Evolutionary conservation across 2,797 vertebrate genomes (phyloP), one percentile per base, ranked within the genome.

Genomic region (Sebastes vulpes): DNA sequence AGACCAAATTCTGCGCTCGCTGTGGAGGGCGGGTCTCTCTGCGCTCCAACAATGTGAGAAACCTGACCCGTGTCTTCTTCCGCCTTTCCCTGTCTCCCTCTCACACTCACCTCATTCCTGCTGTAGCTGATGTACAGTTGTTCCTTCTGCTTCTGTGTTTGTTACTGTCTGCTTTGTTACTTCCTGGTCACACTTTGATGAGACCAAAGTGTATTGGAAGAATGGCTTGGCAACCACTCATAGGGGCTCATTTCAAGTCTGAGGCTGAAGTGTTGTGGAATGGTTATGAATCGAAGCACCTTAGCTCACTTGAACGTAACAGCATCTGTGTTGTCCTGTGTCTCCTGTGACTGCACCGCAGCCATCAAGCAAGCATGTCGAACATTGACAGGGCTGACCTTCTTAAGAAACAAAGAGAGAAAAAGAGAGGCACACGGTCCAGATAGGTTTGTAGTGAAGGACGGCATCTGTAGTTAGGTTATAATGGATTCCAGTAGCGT

Each of bases 1-100:
- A 97, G 96, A 99, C 98, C 92, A 99, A 98, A 92, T 99, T 99
- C 93, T 99, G 98, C 73, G 98, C 98, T 66, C 97, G 98, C 82
- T 99, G 98, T 9, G 98, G 98, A 77, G 98, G 98, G 48, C 97
- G 98, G 29, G 98, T 99, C 91, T 98, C 98, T 74, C 97, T 99
- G 79, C 97, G 98, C 77, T 99, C 98, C 81, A 99, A 98, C 96
- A 99, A 98, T 90, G 98, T 99, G 96, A 99, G 98, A 94, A 86
- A 75, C 70, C 59, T 58, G n/a, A 54, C 16, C 83, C 18, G 18
- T 69, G 46, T 35, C 35, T 16, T 66, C 35, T 16, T 66, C 35
- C 10, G 6, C 68, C 26, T 6, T 50, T 48, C 54, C 2, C 59
- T 20, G 10, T 46, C 31, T 31, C 25, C 71, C 61, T 12, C 53